Evolutionary conservation across 2,888 invertebrate genomes (phyloP).

Genomic region (Tupiocoris notatus): DNA sequence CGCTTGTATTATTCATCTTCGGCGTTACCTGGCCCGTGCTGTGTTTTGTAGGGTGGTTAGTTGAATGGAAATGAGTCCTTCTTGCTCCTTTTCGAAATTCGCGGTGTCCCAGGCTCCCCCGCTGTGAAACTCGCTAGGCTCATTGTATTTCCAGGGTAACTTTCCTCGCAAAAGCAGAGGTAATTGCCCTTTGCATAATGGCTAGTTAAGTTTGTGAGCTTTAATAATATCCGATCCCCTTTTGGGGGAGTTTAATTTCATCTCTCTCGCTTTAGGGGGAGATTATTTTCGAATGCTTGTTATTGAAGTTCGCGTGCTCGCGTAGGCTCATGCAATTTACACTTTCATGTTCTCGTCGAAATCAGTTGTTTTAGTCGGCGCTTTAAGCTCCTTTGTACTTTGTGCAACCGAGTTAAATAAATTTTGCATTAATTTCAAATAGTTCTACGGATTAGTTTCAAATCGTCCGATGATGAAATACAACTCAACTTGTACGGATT

Average conservation of each 20-base stretch:
- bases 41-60: too few relatives aligned
- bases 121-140: neutral
- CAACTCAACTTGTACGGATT: too few relatives aligned
- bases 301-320: neutral
- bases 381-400: too few relatives aligned
- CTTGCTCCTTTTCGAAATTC: neutral
- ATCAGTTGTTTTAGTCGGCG: too few relatives aligned
- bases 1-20: conserved; percentile 26
- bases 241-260: conserved; percentile 13
- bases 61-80: neutral
- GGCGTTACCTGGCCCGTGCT: neutral
- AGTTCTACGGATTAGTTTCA: too few relatives aligned
- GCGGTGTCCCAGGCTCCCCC: neutral
- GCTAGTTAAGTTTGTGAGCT: conserved; percentile 1
- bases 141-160: conserved; percentile 13
- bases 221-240: conserved; percentile 4
- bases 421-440: too few relatives aligned
- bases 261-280: neutral
- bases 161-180: conserved; percentile 12
- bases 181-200: conserved; percentile 29
- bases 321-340: too few relatives aligned
- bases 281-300: neutral
- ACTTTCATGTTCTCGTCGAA: neutral
- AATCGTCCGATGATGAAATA: too few relatives aligned
- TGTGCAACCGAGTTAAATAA: too few relatives aligned